phyloP scores from a whole-genome alignment of 2,888 invertebrate genomes.

The Polyommatus iphigenia region DNA sequence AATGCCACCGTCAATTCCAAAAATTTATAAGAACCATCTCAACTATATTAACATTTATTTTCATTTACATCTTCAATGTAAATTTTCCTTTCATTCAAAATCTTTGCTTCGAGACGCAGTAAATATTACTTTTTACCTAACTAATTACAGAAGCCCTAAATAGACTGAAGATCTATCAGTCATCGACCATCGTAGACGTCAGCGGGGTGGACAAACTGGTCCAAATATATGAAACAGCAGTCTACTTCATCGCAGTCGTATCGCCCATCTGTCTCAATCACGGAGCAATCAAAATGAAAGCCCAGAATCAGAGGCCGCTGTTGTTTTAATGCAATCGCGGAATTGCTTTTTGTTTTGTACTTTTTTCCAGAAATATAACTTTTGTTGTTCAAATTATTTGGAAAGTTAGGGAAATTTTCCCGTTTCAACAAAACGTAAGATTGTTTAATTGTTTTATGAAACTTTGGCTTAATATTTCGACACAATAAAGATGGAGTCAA shows the following conservation, averaged over 20 bases:
- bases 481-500: neutral
- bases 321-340: slow-evolving; percentile 33
- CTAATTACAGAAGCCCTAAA: slow-evolving; percentile 11
- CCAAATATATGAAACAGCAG: slow-evolving; percentile 15
- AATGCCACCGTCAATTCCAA: no score
- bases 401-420: neutral
- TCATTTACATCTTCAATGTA: neutral
- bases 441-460: neutral
- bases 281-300: slow-evolving; percentile 40
- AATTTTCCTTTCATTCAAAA: neutral
- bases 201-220: neutral
- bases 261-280: slow-evolving; percentile 39
- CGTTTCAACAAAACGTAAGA: neutral
- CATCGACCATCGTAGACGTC: neutral
- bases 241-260: slow-evolving; percentile 24
- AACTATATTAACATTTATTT: no score
- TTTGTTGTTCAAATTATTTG: neutral
- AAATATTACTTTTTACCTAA: neutral
- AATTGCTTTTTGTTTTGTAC: slow-evolving; percentile 26
- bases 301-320: slow-evolving; percentile 31
- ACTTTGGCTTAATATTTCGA: neutral
- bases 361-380: slow-evolving; percentile 5
- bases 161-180: neutral
- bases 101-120: neutral
- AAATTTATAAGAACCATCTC: no score